Evolutionary conservation across 2,888 invertebrate genomes (phyloP), one percentile per base, ranked within the genome.

Genomic region (Drosophila hawaiiensis): DNA sequence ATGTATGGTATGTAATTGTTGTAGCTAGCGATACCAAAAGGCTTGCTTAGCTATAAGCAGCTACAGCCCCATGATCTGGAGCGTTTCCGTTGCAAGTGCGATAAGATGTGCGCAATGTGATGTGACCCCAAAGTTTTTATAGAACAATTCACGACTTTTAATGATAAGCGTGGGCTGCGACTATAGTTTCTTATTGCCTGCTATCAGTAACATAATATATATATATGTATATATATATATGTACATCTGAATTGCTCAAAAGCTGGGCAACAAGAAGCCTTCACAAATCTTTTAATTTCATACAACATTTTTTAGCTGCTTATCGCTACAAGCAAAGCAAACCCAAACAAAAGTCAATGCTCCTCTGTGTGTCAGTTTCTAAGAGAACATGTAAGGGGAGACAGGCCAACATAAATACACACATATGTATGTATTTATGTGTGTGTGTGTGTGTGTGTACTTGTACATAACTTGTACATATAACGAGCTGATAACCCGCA

Each of bases 71-170:
- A 68, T 22, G 54, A 58, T 66, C 43, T 52, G 35, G 12, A 50
- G 31, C 68, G 71, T 74, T 86, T 86, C 85, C 85, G 85, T 82
- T 86, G 85, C 86, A 89, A 82, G 78, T 58, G 78, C 76, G 89
- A 86, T 89, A 89, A 78, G 80, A 54, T 53, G 62, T 43, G 54
- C 59, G 70, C 63, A 50, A 60, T 53, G 54, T 56, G 29, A 29
- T 29, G 59, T 84, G 84, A 72, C 83, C 84, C 83, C 79, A 76
- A 72, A 71, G 59, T 71, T 60, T 74, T 68, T 76, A 49, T 78
- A 68, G 59, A 78, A 64, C 63, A 56, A 49, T 72, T 73, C 69
- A 61, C 64, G 63, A 68, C 52, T 31, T 56, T 53, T 58, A 54
- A 65, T 70, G 88, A 83, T 83, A 81, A 75, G 68, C 58, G 64